Percentiles rank a stretch among this genome's conserved stretches.
phyloP scores from a whole-genome alignment of 2,888 invertebrate genomes.

The Platycheirus albimanus region DNA sequence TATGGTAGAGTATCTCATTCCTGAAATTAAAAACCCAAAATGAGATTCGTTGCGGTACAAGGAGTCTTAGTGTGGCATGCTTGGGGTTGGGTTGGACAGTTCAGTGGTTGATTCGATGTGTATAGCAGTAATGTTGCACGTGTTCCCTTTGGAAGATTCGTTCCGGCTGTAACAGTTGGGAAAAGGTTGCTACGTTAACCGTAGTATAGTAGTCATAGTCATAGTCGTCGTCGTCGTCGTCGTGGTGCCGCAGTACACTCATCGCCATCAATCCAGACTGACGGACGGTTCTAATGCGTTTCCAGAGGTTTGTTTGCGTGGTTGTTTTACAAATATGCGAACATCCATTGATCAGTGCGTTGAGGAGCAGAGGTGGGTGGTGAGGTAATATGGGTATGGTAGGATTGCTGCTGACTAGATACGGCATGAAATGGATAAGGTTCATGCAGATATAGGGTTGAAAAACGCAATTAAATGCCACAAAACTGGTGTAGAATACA shows the following conservation, averaged over 20 bases:
- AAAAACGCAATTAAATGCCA: constrained; percentile 70
- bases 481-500: constrained; percentile 36
- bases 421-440: constrained; percentile 12
- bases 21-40: constrained; percentile 69
- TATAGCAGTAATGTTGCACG: constrained; percentile 61
- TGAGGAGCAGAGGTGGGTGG: neutral
- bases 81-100: constrained; percentile 14
- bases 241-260: constrained; percentile 64
- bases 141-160: constrained; percentile 72
- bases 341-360: constrained; percentile 65
- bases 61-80: constrained; percentile 40
- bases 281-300: constrained; percentile 71
- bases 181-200: constrained; percentile 37
- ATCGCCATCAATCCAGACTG: constrained; percentile 70
- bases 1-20: constrained; percentile 48
- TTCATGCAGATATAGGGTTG: constrained; percentile 41
- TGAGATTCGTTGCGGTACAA: constrained; percentile 71
- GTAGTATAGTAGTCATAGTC: too few relatives aligned
- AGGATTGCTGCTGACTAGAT: constrained; percentile 16
- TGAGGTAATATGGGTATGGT: neutral
- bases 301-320: constrained; percentile 74
- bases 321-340: constrained; percentile 73
- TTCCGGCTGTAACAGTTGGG: constrained; percentile 60
- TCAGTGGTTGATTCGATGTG: constrained; percentile 22
- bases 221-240: constrained; percentile 12